Base-by-base conservation (phyloP, 2,888 invertebrate species). In the Margaritifera margaritifera region DNA sequence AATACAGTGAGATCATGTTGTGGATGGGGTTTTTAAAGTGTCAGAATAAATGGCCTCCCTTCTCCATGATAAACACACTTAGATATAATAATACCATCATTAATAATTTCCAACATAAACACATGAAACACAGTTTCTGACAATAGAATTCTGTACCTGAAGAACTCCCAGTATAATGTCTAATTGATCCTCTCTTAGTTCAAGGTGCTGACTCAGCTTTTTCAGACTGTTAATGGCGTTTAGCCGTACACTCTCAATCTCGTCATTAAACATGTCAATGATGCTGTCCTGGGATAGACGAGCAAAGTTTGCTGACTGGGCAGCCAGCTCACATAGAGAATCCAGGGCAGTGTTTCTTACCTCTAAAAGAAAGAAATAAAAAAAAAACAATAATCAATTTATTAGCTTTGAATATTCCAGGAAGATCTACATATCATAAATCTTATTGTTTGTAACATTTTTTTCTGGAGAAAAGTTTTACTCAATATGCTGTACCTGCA, bases 221-320 rank as follows among this genome's bases (percentile, higher is more conserved):
- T 96, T 94, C 81, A 99, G 92, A 81, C 97, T 96, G 89, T 96
- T 95, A 80, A 99, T 98, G 3, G 99, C 98, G 85, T 96, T 95
- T 68, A 99, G 92, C 25, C 98, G 92, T 19, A 99, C 98, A 87
- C 96, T 96, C 90, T 99, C 98, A 78, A 99, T 99, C 92, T 99
- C 99, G 88, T 99, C 99, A 90, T 99, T 99, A 90, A 99, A 99
- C 99, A 99, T 99, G 89, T 99, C 99, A 1, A 99, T 98, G 59
- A 99, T 92, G 88, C 98, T 98, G 90, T 99, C 99, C 53, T 99
- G 92, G 0, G 96, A 95, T 50, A 95, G 93, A 18, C 79, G 71
- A 1, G 99, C 97, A 91, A 98, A 98, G 55, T 93, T 92, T 0
- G 94, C 92, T 84, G 96, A 95, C 80, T 94, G 93, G 74, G 95